Percentiles rank a stretch among this genome's conserved stretches.
Conservation (phyloP, 2,888 invertebrate genomes). For the Thereva nobilitata region DNA sequence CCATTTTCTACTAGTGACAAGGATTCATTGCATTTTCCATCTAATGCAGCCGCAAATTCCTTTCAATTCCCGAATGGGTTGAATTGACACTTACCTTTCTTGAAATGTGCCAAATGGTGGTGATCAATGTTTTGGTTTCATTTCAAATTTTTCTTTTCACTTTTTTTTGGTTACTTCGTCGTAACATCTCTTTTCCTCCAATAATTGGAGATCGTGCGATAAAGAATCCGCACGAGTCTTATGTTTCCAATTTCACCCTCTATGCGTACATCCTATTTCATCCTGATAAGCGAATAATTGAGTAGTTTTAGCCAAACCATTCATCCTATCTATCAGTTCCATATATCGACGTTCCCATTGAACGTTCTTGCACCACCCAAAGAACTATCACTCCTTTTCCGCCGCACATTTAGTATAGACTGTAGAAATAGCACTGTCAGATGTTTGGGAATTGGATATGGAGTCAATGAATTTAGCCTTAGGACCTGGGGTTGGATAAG, state of each 20-base stretch:
- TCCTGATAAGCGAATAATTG: slow-evolving; percentile 38
- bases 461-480: too few relatives aligned
- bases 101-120: too few relatives aligned
- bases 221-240: slow-evolving; percentile 21
- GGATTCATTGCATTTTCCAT: too few relatives aligned
- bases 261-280: slow-evolving; percentile 38
- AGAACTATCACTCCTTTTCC: not conserved
- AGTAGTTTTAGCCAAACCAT: slow-evolving; percentile 38
- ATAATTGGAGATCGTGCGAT: not conserved
- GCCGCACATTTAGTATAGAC: not conserved
- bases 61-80: too few relatives aligned
- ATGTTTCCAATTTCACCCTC: slow-evolving; percentile 39
- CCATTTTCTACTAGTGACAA: too few relatives aligned
- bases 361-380: not conserved
- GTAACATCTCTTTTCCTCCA: not conserved
- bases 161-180: too few relatives aligned
- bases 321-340: slow-evolving; percentile 31
- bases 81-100: too few relatives aligned
- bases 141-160: too few relatives aligned
- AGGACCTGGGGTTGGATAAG: too few relatives aligned
- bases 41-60: too few relatives aligned
- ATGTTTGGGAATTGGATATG: not conserved
- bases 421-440: slow-evolving; percentile 8
- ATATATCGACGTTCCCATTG: slow-evolving; percentile 31
- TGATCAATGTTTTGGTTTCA: too few relatives aligned